A percentile compares a stretch with the other conserved stretches of the same genome.
Evolutionary conservation across 2,797 vertebrate genomes (phyloP).

Genomic region (Onychomys arenicola): DNA sequence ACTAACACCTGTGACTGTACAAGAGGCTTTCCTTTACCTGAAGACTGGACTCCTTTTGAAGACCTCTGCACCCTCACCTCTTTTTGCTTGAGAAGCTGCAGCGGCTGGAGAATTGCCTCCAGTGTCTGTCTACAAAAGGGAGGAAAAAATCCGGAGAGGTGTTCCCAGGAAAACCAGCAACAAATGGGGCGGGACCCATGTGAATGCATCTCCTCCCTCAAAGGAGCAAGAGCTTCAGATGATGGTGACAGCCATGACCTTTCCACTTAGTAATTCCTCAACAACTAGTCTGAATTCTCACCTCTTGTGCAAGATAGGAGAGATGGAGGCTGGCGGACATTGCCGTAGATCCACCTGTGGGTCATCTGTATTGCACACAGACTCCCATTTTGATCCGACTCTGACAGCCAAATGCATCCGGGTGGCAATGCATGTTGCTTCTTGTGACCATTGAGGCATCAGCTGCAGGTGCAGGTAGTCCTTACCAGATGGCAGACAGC

Average conservation of each 20-base stretch:
- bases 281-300: neutral
- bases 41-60: neutral
- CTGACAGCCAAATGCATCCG: neutral
- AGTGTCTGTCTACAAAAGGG: neutral
- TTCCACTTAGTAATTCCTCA: neutral
- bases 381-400: neutral
- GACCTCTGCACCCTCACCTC: neutral
- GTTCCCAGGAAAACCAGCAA: neutral
- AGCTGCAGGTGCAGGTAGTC: neutral
- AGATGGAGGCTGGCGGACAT: fast-evolving
- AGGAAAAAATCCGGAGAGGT: neutral
- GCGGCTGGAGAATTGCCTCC: neutral
- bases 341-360: fast-evolving
- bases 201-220: neutral
- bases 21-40: neutral
- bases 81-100: neutral
- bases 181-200: neutral
- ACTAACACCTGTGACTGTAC: neutral
- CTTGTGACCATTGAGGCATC: neutral
- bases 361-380: fast-evolving
- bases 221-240: neutral
- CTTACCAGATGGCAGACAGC: neutral
- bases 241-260: neutral
- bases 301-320: fast-evolving
- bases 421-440: neutral